phyloP scores from a whole-genome alignment of 2,113 vertebrate species.

The Trematocara stigmaticum region DNA sequence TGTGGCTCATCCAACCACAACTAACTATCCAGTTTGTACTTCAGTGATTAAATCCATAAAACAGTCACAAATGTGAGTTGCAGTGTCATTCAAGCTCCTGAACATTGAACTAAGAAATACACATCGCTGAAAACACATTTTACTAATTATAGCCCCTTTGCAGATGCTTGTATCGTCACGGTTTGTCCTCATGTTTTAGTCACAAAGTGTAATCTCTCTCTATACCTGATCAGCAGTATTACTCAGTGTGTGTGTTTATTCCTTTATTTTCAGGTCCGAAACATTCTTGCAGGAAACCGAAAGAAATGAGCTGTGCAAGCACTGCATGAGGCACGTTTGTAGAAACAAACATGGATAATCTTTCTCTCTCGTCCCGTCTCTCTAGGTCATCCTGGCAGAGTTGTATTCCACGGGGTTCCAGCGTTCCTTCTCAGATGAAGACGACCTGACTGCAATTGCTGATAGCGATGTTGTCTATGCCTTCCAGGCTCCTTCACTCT shows the following conservation, averaged over 20 bases:
- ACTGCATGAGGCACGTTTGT: neutral
- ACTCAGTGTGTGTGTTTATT: neutral
- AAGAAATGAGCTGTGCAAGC: neutral
- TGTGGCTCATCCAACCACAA: neutral
- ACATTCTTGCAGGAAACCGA: neutral
- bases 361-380: neutral
- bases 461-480: slow-evolving; percentile 84
- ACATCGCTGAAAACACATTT: neutral
- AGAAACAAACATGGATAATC: neutral
- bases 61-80: neutral
- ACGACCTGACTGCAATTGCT: slow-evolving; percentile 79
- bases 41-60: neutral
- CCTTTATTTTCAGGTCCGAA: neutral
- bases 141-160: neutral
- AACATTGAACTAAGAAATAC: neutral
- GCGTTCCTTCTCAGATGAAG: slow-evolving; percentile 84
- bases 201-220: neutral
- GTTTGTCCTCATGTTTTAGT: neutral
- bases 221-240: neutral
- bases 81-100: neutral
- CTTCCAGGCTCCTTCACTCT: slow-evolving; percentile 77
- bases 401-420: slow-evolving; percentile 82
- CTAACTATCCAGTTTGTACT: neutral
- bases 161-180: neutral
- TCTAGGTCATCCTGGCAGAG: slow-evolving; percentile 86